Conservation (phyloP, 92 coral and sea anemone species). For the Metridium senile region DNA sequence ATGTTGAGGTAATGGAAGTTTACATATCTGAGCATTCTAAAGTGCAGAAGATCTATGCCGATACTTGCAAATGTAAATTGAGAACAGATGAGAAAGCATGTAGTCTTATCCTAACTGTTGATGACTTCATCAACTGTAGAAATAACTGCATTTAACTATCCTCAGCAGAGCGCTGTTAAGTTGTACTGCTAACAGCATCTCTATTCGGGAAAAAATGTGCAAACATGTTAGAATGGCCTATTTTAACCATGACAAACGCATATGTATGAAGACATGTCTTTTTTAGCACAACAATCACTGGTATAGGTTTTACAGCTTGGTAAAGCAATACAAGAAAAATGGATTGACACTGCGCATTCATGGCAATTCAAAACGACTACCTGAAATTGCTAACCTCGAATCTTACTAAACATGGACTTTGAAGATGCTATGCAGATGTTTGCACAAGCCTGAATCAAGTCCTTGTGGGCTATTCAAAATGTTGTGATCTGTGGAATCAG, state of each 20-base stretch:
- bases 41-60: no score
- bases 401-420: conserved; percentile 34
- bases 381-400: conserved; percentile 44
- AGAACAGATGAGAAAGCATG: no score
- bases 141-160: conserved; percentile 50
- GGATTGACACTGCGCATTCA: conserved; percentile 33
- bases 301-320: conserved; percentile 40
- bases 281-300: conserved; percentile 36
- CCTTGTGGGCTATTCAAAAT: conserved; percentile 47
- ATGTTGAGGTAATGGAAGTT: no score
- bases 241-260: conserved; percentile 34
- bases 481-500: conserved; percentile 45
- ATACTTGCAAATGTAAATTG: no score
- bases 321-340: conserved; percentile 32
- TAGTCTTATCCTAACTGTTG: no score
- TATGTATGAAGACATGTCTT: conserved; percentile 43
- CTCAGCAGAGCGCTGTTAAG: conserved; percentile 44
- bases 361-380: conserved; percentile 46
- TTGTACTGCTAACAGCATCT: conserved; percentile 29
- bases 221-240: conserved; percentile 40
- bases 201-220: conserved; percentile 28
- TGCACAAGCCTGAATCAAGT: conserved; percentile 1
- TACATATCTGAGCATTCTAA: no score
- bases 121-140: conserved; percentile 16
- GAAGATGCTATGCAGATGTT: conserved; percentile 26